These are phyloP conservation scores for Phocoena sinus DNA, from an alignment of 2,113 vertebrate species.

Conservation along the genomic window DNA sequence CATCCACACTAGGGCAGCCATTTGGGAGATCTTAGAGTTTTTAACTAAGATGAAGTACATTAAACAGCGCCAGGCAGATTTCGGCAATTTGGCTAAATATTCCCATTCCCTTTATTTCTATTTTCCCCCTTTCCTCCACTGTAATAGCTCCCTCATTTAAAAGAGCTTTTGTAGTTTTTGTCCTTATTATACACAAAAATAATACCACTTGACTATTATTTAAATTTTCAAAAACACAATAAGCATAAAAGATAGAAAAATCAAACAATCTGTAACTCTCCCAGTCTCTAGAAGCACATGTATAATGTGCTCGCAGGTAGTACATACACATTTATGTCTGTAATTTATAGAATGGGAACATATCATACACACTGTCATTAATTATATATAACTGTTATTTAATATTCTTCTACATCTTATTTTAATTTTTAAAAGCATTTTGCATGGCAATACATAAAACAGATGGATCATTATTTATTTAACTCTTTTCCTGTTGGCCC, in stretches of 20 bases:
- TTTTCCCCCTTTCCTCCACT: neutral
- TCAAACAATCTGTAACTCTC: neutral
- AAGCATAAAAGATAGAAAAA: neutral
- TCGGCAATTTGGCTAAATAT: neutral
- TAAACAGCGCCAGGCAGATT: neutral
- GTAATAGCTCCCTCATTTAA: neutral
- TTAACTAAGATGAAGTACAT: neutral
- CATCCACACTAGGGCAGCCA: neutral
- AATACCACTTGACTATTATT: neutral
- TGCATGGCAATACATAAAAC: neutral
- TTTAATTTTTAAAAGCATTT: conserved; percentile 35
- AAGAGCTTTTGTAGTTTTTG: neutral
- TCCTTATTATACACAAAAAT: neutral
- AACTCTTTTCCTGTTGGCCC: neutral
- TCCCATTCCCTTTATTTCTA: neutral
- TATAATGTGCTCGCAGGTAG: too few species aligned
- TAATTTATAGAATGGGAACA: neutral
- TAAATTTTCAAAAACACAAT: neutral
- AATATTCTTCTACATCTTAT: conserved; percentile 6
- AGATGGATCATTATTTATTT: conserved; percentile 28
- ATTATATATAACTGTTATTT: neutral
- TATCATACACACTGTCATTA: neutral
- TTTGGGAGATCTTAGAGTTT: neutral
- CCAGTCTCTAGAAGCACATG: too few species aligned
- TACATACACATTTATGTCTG: neutral